phyloP scores from a whole-genome alignment of 2,888 invertebrate genomes.

The Byasa hedistus region DNA sequence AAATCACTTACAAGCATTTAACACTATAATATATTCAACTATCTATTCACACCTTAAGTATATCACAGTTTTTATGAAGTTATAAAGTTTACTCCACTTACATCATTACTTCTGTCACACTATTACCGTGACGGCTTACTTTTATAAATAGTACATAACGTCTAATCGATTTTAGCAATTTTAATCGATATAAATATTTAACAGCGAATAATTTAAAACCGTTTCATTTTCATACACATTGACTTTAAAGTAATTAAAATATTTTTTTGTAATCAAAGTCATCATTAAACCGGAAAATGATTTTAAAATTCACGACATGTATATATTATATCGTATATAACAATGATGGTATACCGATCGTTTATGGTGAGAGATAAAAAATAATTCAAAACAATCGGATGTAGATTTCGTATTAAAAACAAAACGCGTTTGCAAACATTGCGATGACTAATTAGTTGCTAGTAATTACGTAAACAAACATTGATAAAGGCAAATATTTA shows the following conservation, averaged over 20 bases:
- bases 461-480: conserved; percentile 30
- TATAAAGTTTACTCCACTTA: too few relatives aligned
- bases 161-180: not conserved
- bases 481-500: conserved; percentile 29
- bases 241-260: too few relatives aligned
- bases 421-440: conserved; percentile 11
- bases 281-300: too few relatives aligned
- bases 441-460: conserved; percentile 23
- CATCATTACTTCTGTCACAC: too few relatives aligned
- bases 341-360: not conserved
- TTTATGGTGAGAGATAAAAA: not conserved
- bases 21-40: conserved; percentile 1
- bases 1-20: conserved; percentile 6
- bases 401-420: conserved; percentile 15
- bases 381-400: not conserved
- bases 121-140: too few relatives aligned
- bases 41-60: not conserved
- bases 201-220: too few relatives aligned
- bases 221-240: too few relatives aligned
- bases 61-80: not conserved
- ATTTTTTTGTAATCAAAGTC: too few relatives aligned
- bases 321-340: too few relatives aligned
- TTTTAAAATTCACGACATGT: too few relatives aligned
- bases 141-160: too few relatives aligned
- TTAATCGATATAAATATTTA: not conserved